A percentile compares a stretch with the other conserved stretches of the same genome.
These are phyloP conservation scores for Osedax frankpressi DNA, from an alignment of 2,888 invertebrate genomes.

Conservation along the genomic window DNA sequence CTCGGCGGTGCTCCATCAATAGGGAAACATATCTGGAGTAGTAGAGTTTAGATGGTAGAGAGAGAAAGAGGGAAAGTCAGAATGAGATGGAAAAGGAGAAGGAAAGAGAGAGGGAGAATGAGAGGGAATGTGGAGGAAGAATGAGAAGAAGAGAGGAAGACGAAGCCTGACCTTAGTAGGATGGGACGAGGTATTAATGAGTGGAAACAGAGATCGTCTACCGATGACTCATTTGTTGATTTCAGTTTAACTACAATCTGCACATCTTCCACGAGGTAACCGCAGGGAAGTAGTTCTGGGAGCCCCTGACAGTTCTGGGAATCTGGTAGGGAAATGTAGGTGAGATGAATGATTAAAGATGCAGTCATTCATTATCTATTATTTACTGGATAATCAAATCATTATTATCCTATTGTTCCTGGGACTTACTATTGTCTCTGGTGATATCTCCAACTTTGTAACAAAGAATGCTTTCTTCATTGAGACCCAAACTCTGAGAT, in stretches of 20 bases:
- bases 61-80: not conserved
- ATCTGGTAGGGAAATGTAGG: not conserved
- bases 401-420: too few relatives aligned
- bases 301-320: too few relatives aligned
- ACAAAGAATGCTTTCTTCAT: constrained; percentile 74
- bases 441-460: constrained; percentile 74
- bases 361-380: not conserved
- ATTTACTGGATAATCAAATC: not conserved
- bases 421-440: constrained; percentile 26
- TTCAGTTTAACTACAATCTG: not conserved
- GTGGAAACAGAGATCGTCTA: constrained; percentile 65
- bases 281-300: constrained; percentile 81
- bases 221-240: not conserved
- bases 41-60: not conserved
- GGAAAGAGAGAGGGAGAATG: not conserved
- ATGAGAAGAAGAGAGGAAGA: not conserved
- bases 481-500: constrained; percentile 54
- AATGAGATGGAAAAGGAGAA: not conserved
- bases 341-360: not conserved
- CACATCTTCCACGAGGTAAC: constrained; percentile 65
- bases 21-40: constrained; percentile 58
- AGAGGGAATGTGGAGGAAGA: not conserved
- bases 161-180: constrained; percentile 58
- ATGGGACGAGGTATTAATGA: constrained; percentile 89
- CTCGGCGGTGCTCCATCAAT: constrained; percentile 75